These are phyloP conservation scores for Mus spicilegus DNA, from an alignment of 2,113 vertebrate species.

Conservation along the genomic window DNA sequence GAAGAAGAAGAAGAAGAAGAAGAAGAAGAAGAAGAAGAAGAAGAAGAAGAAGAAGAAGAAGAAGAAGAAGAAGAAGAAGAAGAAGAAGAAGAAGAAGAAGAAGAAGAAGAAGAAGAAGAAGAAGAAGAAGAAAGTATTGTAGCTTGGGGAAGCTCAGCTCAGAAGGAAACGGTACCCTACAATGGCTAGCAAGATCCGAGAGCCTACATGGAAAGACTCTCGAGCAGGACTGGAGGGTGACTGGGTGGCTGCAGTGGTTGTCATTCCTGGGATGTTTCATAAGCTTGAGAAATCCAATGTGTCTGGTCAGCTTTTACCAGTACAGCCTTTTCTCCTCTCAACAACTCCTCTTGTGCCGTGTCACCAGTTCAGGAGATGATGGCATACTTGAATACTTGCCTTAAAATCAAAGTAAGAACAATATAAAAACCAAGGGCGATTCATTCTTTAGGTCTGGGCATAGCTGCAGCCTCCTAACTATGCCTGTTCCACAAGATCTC, in stretches of 20 bases:
- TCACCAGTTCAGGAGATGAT: not conserved
- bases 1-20: too few species aligned
- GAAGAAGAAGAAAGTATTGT: not conserved
- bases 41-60: not conserved
- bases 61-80: slow-evolving; percentile 33
- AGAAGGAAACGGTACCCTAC: not conserved
- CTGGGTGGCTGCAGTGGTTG: not conserved
- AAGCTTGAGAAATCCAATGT: not conserved
- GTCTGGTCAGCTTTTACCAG: not conserved
- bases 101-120: not conserved
- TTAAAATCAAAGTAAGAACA: not conserved
- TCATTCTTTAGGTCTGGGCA: not conserved
- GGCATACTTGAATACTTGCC: not conserved
- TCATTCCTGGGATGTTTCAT: not conserved
- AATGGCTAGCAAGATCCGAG: not conserved
- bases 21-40: slow-evolving; percentile 50
- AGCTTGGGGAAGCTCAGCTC: slow-evolving; percentile 34
- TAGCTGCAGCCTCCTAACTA: not conserved
- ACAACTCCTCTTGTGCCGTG: not conserved
- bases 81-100: not conserved
- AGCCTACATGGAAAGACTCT: not conserved
- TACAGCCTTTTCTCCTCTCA: not conserved
- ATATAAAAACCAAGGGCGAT: not conserved
- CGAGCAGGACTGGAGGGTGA: not conserved
- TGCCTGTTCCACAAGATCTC: not conserved